Base-by-base conservation (phyloP, 2,888 invertebrate species). In the Hofmannophila pseudospretella region DNA sequence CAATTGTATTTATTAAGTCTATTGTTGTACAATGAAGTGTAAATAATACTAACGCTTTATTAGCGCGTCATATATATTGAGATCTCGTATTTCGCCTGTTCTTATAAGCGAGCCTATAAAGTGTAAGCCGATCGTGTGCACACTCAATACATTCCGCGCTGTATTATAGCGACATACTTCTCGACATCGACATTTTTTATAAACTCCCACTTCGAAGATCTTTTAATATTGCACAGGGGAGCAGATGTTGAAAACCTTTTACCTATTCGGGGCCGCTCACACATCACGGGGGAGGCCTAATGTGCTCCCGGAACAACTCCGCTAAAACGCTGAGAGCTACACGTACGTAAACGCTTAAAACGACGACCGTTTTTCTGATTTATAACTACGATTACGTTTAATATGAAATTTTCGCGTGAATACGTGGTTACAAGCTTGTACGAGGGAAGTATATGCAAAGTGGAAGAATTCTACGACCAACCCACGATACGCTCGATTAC, bases 161-260 rank as follows among this genome's bases (percentile, higher is more conserved):
- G 36, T 33, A 36, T 42, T 42, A 42, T 32, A 36, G 38, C 34
- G 39, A 34, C 32, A 38, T 34, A 39, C 35, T 36, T 38, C 22
- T 35, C 7, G 30, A 12, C 25, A 32, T 38, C 32, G 32, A 34
- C 33, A 51, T 60, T 72, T 72, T 71, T 74, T 75, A 75, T 75
- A 69, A 70, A 69, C 64, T 74, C 64, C 56, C 63, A 70, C 64
- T 69, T 53, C 54, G 64, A 56, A 65, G 54, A 70, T 71, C 60
- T 75, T 76, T 77, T 76, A 77, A 79, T 79, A 78, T 72, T 64
- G 67, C 68, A 67, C 56, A 58, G 65, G 76, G 75, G 75, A 69
- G 72, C 77, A 78, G 77, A 74, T 78, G 79, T 66, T 65, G 65
- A 65, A 65, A 74, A 69, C 73, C 78, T 78, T 77, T 79, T 76